These are phyloP conservation scores for Tethea ocularis DNA, from an alignment of 2,888 invertebrate species.

Conservation along the genomic window DNA sequence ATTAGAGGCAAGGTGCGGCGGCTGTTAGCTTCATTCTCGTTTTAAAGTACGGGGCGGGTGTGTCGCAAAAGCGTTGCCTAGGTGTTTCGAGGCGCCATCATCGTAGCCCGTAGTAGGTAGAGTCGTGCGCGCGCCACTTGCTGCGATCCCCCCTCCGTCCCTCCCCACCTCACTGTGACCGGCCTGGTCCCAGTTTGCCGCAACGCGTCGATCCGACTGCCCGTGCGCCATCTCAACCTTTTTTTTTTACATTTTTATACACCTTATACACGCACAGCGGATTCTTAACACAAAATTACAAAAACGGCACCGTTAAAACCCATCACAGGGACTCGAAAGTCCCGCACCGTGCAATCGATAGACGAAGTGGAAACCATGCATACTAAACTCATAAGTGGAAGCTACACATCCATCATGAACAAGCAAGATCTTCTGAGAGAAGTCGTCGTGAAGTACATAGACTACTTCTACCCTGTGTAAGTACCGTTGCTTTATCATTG, in stretches of 20 bases:
- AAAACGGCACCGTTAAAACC: slow-evolving; percentile 69
- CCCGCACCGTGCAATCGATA: slow-evolving; percentile 58
- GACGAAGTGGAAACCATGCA: slow-evolving; percentile 77
- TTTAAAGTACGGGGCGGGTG: slow-evolving; percentile 62
- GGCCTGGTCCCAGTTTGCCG: slow-evolving; percentile 79
- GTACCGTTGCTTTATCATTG: slow-evolving; percentile 63
- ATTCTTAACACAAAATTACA: slow-evolving; percentile 50
- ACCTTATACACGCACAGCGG: slow-evolving; percentile 63
- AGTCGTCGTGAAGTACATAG: slow-evolving; percentile 88
- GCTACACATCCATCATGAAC: slow-evolving; percentile 86
- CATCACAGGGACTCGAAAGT: slow-evolving; percentile 61
- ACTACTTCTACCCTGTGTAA: slow-evolving; percentile 89
- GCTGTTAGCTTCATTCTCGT: slow-evolving; percentile 63
- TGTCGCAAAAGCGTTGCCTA: slow-evolving; percentile 79
- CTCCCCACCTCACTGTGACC: slow-evolving; percentile 64
- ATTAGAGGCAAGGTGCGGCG: slow-evolving; percentile 49
- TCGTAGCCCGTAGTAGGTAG: slow-evolving; percentile 76
- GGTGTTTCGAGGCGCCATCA: slow-evolving; percentile 74
- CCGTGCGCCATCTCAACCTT: slow-evolving; percentile 58
- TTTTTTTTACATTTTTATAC: slow-evolving; percentile 52
- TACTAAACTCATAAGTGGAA: slow-evolving; percentile 84
- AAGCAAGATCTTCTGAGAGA: slow-evolving; percentile 87
- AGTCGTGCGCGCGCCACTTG: slow-evolving; percentile 80
- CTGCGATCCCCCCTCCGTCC: slow-evolving; percentile 60
- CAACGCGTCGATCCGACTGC: slow-evolving; percentile 80